Evolutionary conservation across 2,888 invertebrate species (phyloP), one percentile per base, ranked within the genome.

Genomic region (Biston betularia): DNA sequence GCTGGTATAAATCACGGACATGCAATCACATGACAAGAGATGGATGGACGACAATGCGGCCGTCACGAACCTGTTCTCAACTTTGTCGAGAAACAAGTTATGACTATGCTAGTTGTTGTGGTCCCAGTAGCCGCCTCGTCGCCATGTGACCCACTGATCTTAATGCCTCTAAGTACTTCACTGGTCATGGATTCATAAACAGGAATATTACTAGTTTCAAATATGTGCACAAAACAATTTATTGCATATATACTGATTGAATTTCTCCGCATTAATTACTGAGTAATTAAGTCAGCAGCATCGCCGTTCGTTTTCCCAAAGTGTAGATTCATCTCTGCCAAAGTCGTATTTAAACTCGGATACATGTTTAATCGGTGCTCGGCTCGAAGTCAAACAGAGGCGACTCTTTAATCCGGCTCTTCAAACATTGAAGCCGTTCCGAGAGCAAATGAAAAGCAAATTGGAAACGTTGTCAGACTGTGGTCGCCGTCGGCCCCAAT

Each of bases 361-460:
- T 66, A 54, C 57, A 58, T 48, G 56, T 66, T 57, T 48, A 57
- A 66, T 66, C 12, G 46, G 33, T n/a, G 56, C n/a, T 55, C 63
- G 49, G 45, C 65, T 70, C 59, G 65, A 77, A 77, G 73, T 65
- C 75, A 77, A 67, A 72, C 74, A 71, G 72, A 75, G 69, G 71
- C 71, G 69, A 80, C 76, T 80, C 79, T 80, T 79, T 76, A 80
- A 82, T 84, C 79, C 71, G 75, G 72, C 80, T 80, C 74, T 76
- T 75, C 78, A 82, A 81, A 82, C 78, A 81, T 79, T 77, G 65
- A 69, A 76, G 73, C 68, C 72, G 75, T 81, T 83, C 84, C 82
- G 85, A 87, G 86, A 87, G 83, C 83, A 82, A 82, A 83, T 85
- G 84, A 84, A 88, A 88, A 87, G 83, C 84, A 82, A 88, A 86